Percentiles rank a stretch among this genome's conserved stretches.
phyloP scores from a whole-genome alignment of 2,888 invertebrate genomes.

The Atrina japonica region DNA sequence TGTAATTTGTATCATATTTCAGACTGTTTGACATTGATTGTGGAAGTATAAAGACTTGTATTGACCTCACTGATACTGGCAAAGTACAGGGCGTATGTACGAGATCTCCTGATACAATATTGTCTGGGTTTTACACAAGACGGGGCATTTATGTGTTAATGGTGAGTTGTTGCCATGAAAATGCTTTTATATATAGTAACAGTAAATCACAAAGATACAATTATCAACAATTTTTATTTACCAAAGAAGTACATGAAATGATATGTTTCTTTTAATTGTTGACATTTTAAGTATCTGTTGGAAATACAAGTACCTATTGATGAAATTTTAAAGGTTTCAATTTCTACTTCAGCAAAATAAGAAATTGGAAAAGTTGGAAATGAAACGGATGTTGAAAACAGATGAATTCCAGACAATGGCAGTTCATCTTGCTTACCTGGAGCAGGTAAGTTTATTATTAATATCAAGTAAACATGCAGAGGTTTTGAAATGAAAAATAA shows the following conservation, averaged over 20 bases:
- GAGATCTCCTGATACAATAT: conserved; percentile 37
- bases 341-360: conserved; percentile 22
- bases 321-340: too few species aligned
- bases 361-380: conserved; percentile 26
- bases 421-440: conserved; percentile 61
- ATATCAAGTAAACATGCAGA: background rate
- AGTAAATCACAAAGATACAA: background rate
- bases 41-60: conserved; percentile 3
- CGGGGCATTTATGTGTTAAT: conserved; percentile 48
- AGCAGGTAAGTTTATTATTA: conserved; percentile 54
- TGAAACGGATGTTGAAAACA: conserved; percentile 45
- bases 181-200: background rate
- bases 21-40: too few species aligned
- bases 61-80: background rate
- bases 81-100: conserved; percentile 41
- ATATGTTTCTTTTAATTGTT: background rate
- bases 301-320: too few species aligned
- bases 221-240: background rate
- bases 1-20: too few species aligned
- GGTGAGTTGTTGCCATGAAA: conserved; percentile 29
- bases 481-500: too few species aligned
- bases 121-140: conserved; percentile 46
- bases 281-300: background rate
- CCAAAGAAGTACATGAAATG: background rate
- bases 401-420: conserved; percentile 65